Conservation (phyloP, 2,888 invertebrate genomes). For the Drosophila lacicola region DNA sequence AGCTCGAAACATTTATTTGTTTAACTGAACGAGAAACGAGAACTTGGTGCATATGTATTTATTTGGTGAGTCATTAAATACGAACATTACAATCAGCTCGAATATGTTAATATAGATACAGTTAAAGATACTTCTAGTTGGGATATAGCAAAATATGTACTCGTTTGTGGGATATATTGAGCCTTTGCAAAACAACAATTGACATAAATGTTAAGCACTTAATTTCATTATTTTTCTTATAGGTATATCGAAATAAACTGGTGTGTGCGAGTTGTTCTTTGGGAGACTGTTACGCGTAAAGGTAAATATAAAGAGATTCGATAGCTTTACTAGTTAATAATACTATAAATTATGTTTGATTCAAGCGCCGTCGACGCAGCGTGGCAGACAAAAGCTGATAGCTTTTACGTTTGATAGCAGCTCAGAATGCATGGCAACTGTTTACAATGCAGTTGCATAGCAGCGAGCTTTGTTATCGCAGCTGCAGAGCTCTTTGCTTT, state of each 20-base stretch:
- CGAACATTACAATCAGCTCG: background rate
- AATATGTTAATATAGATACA: slow-evolving; percentile 8
- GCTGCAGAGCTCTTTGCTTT: background rate
- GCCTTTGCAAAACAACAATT: slow-evolving; percentile 20
- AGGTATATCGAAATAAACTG: slow-evolving; percentile 2
- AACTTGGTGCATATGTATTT: background rate
- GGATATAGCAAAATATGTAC: slow-evolving; percentile 24
- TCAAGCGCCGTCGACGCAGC: background rate
- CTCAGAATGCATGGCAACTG: background rate
- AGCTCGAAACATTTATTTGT: background rate
- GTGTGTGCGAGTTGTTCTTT: slow-evolving; percentile 6
- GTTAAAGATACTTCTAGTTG: slow-evolving; percentile 12
- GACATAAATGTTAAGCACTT: slow-evolving; percentile 20
- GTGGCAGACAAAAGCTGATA: slow-evolving; percentile 19
- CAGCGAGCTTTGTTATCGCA: slow-evolving; percentile 4
- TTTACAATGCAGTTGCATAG: background rate
- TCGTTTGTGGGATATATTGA: slow-evolving; percentile 35
- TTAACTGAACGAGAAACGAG: background rate
- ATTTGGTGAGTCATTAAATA: background rate
- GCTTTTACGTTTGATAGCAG: background rate
- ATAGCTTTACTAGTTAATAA: slow-evolving; percentile 14
- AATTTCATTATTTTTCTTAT: slow-evolving; percentile 8
- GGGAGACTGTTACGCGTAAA: slow-evolving; percentile 19
- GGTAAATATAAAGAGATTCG: background rate
- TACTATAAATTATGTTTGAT: slow-evolving; percentile 11